Evolutionary conservation across 30 jellyfish, hydroid and myxozoan genomes (phyloP).

Genomic region (Aurelia aurita): DNA sequence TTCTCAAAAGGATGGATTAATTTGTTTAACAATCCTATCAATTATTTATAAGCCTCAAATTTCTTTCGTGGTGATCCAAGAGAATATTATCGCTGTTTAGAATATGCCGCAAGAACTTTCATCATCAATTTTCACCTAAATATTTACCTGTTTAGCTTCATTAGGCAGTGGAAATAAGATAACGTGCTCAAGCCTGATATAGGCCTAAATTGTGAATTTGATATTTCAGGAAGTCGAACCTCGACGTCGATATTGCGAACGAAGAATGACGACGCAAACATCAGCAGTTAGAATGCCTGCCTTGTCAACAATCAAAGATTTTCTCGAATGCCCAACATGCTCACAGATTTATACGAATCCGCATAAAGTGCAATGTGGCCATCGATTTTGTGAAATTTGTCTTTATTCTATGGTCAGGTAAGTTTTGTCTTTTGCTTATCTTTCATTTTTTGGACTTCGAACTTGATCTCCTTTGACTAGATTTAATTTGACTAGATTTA

Average conservation of each 20-base stretch:
- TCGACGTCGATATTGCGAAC: not conserved
- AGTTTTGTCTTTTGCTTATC: not conserved
- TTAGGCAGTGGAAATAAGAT: not conserved
- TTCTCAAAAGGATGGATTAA: constrained; percentile 47
- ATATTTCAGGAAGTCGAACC: not conserved
- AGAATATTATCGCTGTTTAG: no score
- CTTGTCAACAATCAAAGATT: constrained; percentile 47
- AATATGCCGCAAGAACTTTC: no score
- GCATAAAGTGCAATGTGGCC: constrained; percentile 66
- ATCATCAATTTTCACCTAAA: no score
- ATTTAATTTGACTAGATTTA: no score
- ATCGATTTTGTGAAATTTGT: constrained; percentile 66
- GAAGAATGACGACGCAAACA: constrained; percentile 37
- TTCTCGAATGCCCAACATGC: constrained; percentile 70
- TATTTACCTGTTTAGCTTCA: not conserved
- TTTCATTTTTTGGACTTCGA: not conserved
- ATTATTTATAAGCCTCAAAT: constrained; percentile 24
- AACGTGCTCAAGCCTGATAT: not conserved
- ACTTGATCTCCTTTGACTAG: not conserved
- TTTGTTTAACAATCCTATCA: constrained; percentile 25
- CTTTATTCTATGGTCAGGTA: constrained; percentile 52
- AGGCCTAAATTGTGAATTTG: not conserved
- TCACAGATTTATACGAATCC: constrained; percentile 51
- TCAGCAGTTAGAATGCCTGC: constrained; percentile 37
- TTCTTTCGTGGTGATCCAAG: not conserved